phyloP scores from a whole-genome alignment of 2,113 vertebrate species.

The Nothocercus julius region DNA sequence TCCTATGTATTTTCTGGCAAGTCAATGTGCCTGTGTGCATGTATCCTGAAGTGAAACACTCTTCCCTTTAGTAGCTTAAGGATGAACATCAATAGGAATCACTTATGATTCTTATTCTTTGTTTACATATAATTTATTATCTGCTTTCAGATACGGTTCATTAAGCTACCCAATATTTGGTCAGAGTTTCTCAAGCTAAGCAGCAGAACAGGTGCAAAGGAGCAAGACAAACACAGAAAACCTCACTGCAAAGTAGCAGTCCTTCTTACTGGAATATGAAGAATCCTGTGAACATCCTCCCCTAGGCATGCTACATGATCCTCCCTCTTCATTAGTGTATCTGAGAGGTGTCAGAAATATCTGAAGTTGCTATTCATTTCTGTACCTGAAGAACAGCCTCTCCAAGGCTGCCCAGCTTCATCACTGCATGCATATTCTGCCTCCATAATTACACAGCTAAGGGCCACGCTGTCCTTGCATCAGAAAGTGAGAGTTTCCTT shows the following conservation, averaged over 20 bases:
- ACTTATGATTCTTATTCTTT: neutral
- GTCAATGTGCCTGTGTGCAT: neutral
- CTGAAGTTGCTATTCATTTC: neutral
- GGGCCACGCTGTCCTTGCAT: fast-evolving
- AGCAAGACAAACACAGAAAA: neutral
- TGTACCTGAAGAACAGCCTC: neutral
- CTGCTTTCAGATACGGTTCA: neutral
- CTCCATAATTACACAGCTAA: fast-evolving
- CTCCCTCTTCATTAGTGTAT: neutral
- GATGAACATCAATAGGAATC: neutral
- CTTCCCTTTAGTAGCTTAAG: neutral
- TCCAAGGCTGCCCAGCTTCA: neutral
- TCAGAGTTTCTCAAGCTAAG: neutral
- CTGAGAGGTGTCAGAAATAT: neutral
- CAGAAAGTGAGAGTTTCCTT: neutral
- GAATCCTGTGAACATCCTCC: neutral
- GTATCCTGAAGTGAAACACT: neutral
- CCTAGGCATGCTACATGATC: neutral
- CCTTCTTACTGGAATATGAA: neutral
- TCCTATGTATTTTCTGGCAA: neutral
- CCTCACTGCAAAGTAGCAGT: neutral
- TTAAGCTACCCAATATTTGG: neutral
- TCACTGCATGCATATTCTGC: neutral
- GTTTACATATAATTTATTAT: neutral
- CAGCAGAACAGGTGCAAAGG: neutral